Conservation (phyloP, 2,888 invertebrate species). For the Polydrusus tereticollis region DNA sequence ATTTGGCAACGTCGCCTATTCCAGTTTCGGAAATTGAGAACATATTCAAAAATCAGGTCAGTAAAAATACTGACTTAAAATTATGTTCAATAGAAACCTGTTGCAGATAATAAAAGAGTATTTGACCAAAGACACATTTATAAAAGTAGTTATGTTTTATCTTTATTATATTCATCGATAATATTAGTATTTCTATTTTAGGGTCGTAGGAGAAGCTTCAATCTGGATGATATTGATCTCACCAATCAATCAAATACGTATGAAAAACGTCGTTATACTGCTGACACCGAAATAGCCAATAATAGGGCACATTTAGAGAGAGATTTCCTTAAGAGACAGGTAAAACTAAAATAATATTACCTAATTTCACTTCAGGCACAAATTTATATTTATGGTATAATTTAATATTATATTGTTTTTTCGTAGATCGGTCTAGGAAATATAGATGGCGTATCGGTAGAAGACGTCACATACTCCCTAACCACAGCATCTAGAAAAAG, state of each 20-base stretch:
- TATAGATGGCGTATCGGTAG: constrained; percentile 63
- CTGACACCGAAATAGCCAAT: constrained; percentile 61
- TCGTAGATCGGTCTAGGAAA: constrained; percentile 64
- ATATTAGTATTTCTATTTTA: constrained; percentile 45
- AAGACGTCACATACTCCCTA: constrained; percentile 63
- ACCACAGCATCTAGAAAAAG: constrained; percentile 60
- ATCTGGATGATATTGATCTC: constrained; percentile 58
- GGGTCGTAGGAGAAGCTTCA: constrained; percentile 64
- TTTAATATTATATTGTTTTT: no score
- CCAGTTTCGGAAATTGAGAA: constrained; percentile 77
- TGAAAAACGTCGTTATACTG: constrained; percentile 71
- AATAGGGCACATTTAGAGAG: constrained; percentile 60
- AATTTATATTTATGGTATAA: no score
- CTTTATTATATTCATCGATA: background rate
- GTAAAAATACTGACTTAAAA: background rate
- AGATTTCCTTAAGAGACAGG: constrained; percentile 65
- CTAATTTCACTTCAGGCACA: no score
- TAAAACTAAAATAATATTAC: no score
- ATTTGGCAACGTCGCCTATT: constrained; percentile 96
- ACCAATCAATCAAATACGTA: constrained; percentile 80
- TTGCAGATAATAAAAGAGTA: no score
- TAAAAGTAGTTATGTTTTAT: background rate
- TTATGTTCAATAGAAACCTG: no score
- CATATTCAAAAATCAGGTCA: constrained; percentile 63
- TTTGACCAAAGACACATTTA: no score